Percentiles rank a stretch among this genome's conserved stretches.
Conservation (phyloP, 2,888 invertebrate species). For the Aphodius granarius region DNA sequence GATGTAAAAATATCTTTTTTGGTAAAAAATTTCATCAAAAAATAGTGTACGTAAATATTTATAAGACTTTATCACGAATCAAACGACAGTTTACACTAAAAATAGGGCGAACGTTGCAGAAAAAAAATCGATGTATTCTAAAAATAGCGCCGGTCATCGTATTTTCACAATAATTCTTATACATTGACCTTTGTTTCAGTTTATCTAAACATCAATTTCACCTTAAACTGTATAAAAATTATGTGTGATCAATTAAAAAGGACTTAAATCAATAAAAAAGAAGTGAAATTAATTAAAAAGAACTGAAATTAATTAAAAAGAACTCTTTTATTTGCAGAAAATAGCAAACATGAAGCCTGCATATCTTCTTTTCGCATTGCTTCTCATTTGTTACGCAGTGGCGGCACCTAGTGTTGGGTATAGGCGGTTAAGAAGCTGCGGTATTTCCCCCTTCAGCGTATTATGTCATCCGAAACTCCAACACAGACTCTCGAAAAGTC, state of each 20-base stretch:
- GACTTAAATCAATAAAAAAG: too few relatives aligned
- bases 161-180: background rate
- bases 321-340: background rate
- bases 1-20: too few relatives aligned
- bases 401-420: background rate
- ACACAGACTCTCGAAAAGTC: too few relatives aligned
- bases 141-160: background rate
- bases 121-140: background rate
- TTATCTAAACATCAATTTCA: background rate
- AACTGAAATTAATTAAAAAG: too few relatives aligned
- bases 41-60: too few relatives aligned
- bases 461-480: too few relatives aligned
- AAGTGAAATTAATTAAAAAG: too few relatives aligned
- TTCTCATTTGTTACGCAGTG: background rate
- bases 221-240: background rate
- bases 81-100: background rate
- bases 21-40: too few relatives aligned
- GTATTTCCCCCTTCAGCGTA: background rate
- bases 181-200: background rate
- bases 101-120: background rate
- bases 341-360: background rate
- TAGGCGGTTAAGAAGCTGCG: background rate
- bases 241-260: background rate
- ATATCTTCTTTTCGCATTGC: background rate
- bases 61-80: background rate